Percentiles rank a stretch among this genome's conserved stretches.
phyloP scores from a whole-genome alignment of 2,888 invertebrate genomes.

The Drosophila neonasuta region DNA sequence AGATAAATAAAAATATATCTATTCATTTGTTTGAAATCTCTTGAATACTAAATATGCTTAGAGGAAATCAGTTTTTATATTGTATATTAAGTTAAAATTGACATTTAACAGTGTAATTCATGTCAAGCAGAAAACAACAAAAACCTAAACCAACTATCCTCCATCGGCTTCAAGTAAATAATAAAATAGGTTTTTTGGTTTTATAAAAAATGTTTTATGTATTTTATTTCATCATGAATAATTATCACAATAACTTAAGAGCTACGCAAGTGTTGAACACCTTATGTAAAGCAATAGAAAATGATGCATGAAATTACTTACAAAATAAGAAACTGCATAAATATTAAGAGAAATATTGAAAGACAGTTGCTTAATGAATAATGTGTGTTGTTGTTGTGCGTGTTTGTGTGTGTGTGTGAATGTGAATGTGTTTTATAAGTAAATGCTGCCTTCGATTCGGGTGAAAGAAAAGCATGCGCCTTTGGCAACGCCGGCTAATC shows the following conservation, averaged over 20 bases:
- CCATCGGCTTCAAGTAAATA: neutral
- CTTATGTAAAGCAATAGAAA: conserved; percentile 32
- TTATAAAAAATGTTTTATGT: conserved; percentile 10
- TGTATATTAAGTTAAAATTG: too few species aligned
- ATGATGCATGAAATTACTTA: conserved; percentile 60
- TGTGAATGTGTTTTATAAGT: conserved; percentile 36
- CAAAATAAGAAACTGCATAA: conserved; percentile 60
- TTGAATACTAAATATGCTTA: too few species aligned
- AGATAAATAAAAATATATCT: too few species aligned
- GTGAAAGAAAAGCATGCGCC: conserved; percentile 61
- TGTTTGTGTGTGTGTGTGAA: conserved; percentile 12
- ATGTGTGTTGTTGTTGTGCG: conserved; percentile 1
- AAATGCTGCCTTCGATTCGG: conserved; percentile 72
- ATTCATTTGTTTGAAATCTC: too few species aligned
- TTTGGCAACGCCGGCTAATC: conserved; percentile 68
- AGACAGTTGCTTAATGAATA: conserved; percentile 47
- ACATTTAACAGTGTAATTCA: too few species aligned
- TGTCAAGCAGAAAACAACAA: too few species aligned
- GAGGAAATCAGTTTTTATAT: too few species aligned
- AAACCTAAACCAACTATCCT: too few species aligned
- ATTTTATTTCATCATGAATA: conserved; percentile 58
- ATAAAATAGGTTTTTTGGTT: neutral
- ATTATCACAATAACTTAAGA: conserved; percentile 71
- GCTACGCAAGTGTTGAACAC: conserved; percentile 61
- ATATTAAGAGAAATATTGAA: conserved; percentile 57